Conservation (phyloP, 2,888 invertebrate species). For the Netelia fuscicornis region DNA sequence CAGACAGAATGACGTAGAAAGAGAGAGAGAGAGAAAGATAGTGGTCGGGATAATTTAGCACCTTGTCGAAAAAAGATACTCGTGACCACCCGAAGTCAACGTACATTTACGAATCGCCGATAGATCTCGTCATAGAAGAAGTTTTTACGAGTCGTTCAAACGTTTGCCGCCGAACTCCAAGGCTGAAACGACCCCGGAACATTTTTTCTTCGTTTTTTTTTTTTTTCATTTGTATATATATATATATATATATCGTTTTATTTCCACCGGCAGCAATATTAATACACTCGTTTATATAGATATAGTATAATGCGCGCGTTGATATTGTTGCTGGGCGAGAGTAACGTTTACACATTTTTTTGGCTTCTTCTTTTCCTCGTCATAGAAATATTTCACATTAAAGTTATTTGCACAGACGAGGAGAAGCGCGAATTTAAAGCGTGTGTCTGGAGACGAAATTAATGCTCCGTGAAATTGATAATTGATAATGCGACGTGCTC, state of each 20-base stretch:
- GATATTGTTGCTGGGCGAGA: conserved; percentile 16
- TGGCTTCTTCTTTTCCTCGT: too few relatives aligned
- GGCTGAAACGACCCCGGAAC: conserved; percentile 50
- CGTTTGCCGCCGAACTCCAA: conserved; percentile 50
- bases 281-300: too few relatives aligned
- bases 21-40: too few relatives aligned
- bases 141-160: conserved; percentile 43
- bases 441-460: conserved; percentile 36
- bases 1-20: background rate
- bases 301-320: too few relatives aligned
- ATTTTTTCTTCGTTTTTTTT: background rate
- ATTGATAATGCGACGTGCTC: background rate
- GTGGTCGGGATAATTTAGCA: conserved; percentile 58
- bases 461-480: conserved; percentile 57
- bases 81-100: conserved; percentile 37
- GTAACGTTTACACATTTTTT: conserved; percentile 32
- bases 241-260: background rate
- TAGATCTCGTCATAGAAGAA: conserved; percentile 44
- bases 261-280: too few relatives aligned
- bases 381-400: conserved; percentile 39
- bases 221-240: background rate
- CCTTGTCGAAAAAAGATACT: conserved; percentile 54
- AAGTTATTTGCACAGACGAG: conserved; percentile 29
- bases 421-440: conserved; percentile 11
- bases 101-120: conserved; percentile 20